phyloP scores from a whole-genome alignment of 2,888 invertebrate species.

The Epistrophella euchroma region DNA sequence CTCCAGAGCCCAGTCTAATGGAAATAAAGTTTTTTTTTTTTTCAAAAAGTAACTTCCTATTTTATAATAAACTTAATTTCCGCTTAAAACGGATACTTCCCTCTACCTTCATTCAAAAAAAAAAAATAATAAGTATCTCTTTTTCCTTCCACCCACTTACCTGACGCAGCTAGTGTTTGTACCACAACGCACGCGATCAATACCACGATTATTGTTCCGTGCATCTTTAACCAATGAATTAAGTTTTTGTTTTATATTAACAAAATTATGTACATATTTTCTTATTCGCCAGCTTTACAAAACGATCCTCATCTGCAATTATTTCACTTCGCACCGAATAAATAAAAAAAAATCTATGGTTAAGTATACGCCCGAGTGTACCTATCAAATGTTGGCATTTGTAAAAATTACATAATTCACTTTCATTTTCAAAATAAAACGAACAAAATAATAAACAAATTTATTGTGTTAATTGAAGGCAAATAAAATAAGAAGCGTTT shows the following conservation, averaged over 20 bases:
- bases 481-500: slow-evolving; percentile 16
- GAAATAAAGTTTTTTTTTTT: not conserved
- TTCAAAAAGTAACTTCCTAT: not conserved
- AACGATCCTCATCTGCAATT: slow-evolving; percentile 18
- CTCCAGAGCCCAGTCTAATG: no score
- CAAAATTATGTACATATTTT: slow-evolving; percentile 42
- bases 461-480: slow-evolving; percentile 43
- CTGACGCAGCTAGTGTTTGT: slow-evolving; percentile 66
- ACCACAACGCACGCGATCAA: slow-evolving; percentile 65
- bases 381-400: slow-evolving; percentile 43
- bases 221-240: slow-evolving; percentile 59
- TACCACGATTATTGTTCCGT: slow-evolving; percentile 51
- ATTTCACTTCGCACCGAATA: slow-evolving; percentile 28
- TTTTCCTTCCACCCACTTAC: slow-evolving; percentile 55
- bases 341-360: slow-evolving; percentile 2
- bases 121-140: no score
- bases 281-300: slow-evolving; percentile 9
- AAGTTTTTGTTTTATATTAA: slow-evolving; percentile 14
- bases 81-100: not conserved
- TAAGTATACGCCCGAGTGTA: slow-evolving; percentile 66
- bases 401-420: slow-evolving; percentile 55
- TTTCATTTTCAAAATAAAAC: slow-evolving; percentile 56
- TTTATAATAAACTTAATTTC: not conserved
- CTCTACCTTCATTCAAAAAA: not conserved
- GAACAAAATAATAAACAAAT: slow-evolving; percentile 20